Evolutionary conservation across 1,140 invertebrate species (phyloP).

Genomic region (Heliconius congener): DNA sequence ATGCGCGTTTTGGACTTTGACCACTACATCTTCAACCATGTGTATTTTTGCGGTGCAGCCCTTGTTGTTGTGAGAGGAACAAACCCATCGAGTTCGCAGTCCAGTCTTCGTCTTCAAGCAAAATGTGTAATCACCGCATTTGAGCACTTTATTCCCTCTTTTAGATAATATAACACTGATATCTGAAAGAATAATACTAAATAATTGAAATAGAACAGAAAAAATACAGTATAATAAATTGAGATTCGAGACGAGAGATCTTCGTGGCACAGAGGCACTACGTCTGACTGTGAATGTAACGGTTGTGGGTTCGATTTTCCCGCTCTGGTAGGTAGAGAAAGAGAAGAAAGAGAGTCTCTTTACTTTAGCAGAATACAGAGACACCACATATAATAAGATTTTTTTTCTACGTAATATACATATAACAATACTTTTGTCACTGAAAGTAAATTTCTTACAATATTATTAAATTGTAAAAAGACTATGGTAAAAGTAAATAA

Average conservation of each 20-base stretch:
- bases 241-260: no score
- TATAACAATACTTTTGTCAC: no score
- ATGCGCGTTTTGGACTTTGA: slow-evolving; percentile 47
- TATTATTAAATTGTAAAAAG: not conserved
- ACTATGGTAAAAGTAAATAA: not conserved
- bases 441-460: no score
- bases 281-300: no score
- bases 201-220: not conserved
- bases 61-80: slow-evolving; percentile 51
- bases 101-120: slow-evolving; percentile 35
- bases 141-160: slow-evolving; percentile 46
- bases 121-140: slow-evolving; percentile 43
- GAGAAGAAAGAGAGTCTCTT: no score
- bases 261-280: no score
- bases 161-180: slow-evolving; percentile 36
- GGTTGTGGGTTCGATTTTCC: no score
- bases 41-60: slow-evolving; percentile 56
- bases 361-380: no score
- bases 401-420: no score
- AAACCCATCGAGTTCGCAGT: slow-evolving; percentile 47
- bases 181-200: slow-evolving; percentile 26
- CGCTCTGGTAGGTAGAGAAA: no score
- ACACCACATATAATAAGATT: no score
- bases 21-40: slow-evolving; percentile 45
- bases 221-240: not conserved